A percentile compares a stretch with the other conserved stretches of the same genome.
Conservation (phyloP, 2,797 vertebrate species). For the Sus cebifrons region DNA sequence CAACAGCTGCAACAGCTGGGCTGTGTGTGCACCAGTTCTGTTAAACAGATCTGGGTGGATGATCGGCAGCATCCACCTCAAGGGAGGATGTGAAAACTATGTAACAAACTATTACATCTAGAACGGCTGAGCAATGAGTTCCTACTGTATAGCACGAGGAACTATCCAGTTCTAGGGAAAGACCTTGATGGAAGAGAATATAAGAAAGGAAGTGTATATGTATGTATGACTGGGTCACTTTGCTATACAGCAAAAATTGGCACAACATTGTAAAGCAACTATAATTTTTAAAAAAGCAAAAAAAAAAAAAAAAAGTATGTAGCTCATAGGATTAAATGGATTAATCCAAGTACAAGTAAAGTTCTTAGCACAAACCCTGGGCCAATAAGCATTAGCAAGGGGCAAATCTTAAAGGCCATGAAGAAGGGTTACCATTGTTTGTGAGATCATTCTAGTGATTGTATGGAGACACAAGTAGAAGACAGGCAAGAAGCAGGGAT, state of each 20-base stretch:
- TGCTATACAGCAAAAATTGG: no score
- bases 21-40: background rate
- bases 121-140: no score
- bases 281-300: no score
- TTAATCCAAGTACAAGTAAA: conserved; percentile 25
- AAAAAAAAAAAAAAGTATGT: no score
- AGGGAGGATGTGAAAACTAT: background rate
- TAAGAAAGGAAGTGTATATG: no score
- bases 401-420: background rate
- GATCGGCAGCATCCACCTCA: background rate
- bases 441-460: background rate
- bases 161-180: no score
- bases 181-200: no score
- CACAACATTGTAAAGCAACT: no score
- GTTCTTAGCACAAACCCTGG: background rate
- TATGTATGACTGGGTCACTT: no score
- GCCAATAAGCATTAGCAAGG: background rate
- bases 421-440: background rate
- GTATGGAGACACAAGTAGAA: background rate
- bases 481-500: background rate
- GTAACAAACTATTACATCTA: no score
- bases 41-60: background rate
- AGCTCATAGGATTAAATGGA: background rate
- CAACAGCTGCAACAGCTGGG: background rate
- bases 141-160: no score